Evolutionary conservation across 30 jellyfish, hydroid and myxozoan species (phyloP), one percentile per base, ranked within the genome.

Genomic region (Cassiopea xamachana): DNA sequence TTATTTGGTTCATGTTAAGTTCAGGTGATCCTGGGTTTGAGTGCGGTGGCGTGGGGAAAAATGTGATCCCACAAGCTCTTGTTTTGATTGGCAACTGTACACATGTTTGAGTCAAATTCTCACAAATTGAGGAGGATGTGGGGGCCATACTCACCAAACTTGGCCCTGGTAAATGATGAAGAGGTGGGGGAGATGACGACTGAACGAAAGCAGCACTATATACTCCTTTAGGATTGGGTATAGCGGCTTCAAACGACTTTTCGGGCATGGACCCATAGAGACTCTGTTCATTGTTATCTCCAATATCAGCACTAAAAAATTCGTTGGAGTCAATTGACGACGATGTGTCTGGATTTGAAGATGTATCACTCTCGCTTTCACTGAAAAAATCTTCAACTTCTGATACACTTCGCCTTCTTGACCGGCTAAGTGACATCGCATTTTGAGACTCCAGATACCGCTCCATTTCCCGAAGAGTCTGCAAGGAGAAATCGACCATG

Each of bases 401-500:
- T 12, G 96, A 87, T 7, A 96, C 96, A 67, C 98, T 84, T 43
- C 86, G 78, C 48, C 98, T 83, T 80, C 98, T 92, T 45, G 92
- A 60, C 27, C 99, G 94, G 71, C 73, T 48, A 9, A 71, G 89
- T 7, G 89, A 67, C 81, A 70, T 39, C 39, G 77, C 92, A 46
- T 82, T 73, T 60, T 85, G 90, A 50, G 89, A 75, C 58, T 96
- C 99, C 81, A 96, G 83, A 90, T 96, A 96, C 90, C 77, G 91
- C 83, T 96, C 99, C 99, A 96, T 96, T 67, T 96, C 99, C 82
- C 96, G 93, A 27, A 96, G 91, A 46, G 99, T 96, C 99, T 96
- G 79, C 45, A 45, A 43, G 59, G 77, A 74, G 64, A 88, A 81
- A 70, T 79, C 87, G 86, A 60, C n/a, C 60, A 43, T 77, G 13